A percentile compares a stretch with the other conserved stretches of the same genome.
Evolutionary conservation across 2,888 invertebrate genomes (phyloP).

Genomic region (Agrotis puta): DNA sequence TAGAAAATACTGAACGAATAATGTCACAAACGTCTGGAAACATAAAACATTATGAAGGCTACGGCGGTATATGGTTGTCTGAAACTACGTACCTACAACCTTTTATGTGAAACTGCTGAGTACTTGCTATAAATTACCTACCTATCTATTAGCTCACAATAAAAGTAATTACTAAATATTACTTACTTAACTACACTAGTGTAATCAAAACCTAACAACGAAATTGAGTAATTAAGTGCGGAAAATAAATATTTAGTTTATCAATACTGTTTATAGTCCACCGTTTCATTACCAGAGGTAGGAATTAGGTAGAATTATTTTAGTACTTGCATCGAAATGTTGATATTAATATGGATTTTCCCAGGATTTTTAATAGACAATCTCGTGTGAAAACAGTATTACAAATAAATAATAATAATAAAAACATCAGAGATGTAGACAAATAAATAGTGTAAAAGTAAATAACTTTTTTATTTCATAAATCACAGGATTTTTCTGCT

Average conservation of each 20-base stretch:
- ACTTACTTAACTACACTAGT: slow-evolving; percentile 26
- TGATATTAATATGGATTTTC: too few relatives aligned
- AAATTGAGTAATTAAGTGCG: slow-evolving; percentile 33
- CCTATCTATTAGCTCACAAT: slow-evolving; percentile 22
- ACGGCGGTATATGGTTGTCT: background rate
- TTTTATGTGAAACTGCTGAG: background rate
- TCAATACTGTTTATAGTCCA: slow-evolving; percentile 15
- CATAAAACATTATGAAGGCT: slow-evolving; percentile 17
- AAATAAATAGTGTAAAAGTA: too few relatives aligned
- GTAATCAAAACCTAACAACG: slow-evolving; percentile 28
- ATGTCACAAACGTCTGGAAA: slow-evolving; percentile 9
- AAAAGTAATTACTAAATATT: slow-evolving; percentile 14
- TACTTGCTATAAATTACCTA: background rate
- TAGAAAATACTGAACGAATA: slow-evolving; percentile 35
- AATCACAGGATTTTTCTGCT: too few relatives aligned
- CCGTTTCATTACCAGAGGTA: slow-evolving; percentile 13
- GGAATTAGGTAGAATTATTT: too few relatives aligned
- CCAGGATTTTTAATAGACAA: too few relatives aligned
- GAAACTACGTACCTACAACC: background rate
- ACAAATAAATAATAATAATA: too few relatives aligned
- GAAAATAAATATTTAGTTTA: slow-evolving; percentile 23
- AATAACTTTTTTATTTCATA: too few relatives aligned
- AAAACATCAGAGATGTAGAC: too few relatives aligned
- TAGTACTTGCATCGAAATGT: too few relatives aligned
- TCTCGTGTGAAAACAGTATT: too few relatives aligned